A percentile compares a stretch with the other conserved stretches of the same genome.
phyloP scores from a whole-genome alignment of 2,113 vertebrate species.

The Dasypus novemcinctus region DNA sequence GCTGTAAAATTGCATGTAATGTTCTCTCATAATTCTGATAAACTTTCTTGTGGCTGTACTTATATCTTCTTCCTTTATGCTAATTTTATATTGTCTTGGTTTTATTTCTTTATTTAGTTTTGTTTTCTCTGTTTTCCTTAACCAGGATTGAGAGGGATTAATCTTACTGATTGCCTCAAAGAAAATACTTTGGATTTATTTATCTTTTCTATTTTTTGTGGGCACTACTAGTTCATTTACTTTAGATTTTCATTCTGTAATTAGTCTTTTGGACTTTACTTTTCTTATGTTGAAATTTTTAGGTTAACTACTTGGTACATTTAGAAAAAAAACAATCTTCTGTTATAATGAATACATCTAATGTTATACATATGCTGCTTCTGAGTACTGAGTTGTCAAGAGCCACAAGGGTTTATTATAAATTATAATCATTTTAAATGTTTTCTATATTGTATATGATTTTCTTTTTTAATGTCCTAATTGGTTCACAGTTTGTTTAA shows the following conservation, averaged over 20 bases:
- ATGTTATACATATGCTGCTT: not conserved
- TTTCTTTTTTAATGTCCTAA: not conserved
- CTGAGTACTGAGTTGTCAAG: not conserved
- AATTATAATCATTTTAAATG: not conserved
- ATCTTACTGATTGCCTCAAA: not conserved
- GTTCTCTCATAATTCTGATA: not conserved
- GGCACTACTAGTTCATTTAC: not conserved
- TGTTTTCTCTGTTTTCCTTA: not conserved
- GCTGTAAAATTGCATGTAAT: not conserved
- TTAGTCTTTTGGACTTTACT: not conserved
- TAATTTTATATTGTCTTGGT: not conserved
- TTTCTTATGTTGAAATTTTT: not conserved
- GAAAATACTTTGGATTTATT: not conserved
- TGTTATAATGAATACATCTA: not conserved
- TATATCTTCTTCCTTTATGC: not conserved
- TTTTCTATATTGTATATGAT: not conserved
- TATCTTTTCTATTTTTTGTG: not conserved
- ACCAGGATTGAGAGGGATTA: not conserved
- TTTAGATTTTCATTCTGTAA: not conserved
- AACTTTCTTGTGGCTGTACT: not conserved
- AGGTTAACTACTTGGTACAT: not conserved
- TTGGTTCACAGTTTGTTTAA: not conserved
- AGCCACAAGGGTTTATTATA: not conserved
- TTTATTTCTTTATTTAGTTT: not conserved
- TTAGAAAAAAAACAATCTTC: not conserved